Evolutionary conservation across 2,888 invertebrate genomes (phyloP).

Genomic region (Hydrotaea cyrtoneurina): DNA sequence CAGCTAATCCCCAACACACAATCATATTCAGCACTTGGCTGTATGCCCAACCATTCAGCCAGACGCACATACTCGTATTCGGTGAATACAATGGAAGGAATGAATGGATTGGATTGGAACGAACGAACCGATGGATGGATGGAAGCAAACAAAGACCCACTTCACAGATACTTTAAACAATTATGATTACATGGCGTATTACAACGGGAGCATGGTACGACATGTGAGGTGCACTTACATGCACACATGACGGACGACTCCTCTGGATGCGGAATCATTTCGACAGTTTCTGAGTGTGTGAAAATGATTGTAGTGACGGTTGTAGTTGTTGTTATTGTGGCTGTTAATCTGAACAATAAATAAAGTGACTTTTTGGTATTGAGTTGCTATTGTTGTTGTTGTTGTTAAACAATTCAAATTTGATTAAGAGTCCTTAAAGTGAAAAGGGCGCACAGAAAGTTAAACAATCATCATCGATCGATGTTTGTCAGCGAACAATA

Average conservation of each 20-base stretch:
- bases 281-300: constrained; percentile 37
- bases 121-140: constrained; percentile 34
- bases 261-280: constrained; percentile 21
- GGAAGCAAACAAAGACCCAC: constrained; percentile 40
- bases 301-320: constrained; percentile 9
- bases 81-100: constrained; percentile 35
- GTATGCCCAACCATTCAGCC: neutral
- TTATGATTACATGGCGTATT: constrained; percentile 56
- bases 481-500: constrained; percentile 7
- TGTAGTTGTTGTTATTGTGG: constrained; percentile 8
- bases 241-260: constrained; percentile 4
- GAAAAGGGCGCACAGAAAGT: constrained; percentile 41
- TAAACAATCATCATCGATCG: constrained; percentile 35
- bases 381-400: constrained; percentile 20
- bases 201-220: constrained; percentile 51
- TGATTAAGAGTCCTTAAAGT: constrained; percentile 78
- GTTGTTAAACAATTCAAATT: constrained; percentile 60
- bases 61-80: neutral
- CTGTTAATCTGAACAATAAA: constrained; percentile 49
- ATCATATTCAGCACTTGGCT: neutral
- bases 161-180: constrained; percentile 54
- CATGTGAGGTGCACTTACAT: constrained; percentile 18
- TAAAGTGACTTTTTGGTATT: constrained; percentile 40
- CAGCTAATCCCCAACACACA: constrained; percentile 46
- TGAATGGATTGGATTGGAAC: neutral